Conservation (phyloP, 2,113 vertebrate species). For the Calyptomena viridis region DNA sequence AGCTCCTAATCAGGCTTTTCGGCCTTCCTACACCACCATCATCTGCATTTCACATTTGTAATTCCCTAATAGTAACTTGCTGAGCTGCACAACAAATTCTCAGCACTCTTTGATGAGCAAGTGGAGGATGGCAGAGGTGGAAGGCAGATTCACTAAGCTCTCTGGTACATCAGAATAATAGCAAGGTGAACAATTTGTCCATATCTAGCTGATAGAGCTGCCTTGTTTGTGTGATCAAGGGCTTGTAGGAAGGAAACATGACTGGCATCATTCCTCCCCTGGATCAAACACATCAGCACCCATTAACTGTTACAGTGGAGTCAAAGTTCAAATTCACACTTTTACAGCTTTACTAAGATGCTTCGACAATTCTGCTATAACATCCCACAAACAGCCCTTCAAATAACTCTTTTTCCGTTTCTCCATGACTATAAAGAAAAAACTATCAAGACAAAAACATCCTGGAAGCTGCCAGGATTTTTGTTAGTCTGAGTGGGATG, state of each 20-base stretch:
- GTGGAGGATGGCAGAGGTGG: background rate
- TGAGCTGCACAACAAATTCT: background rate
- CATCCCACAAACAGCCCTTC: background rate
- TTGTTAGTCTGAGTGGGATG: background rate
- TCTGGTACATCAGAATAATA: accelerated
- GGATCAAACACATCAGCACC: background rate
- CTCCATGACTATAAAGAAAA: background rate
- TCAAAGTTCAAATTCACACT: background rate
- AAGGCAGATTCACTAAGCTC: background rate
- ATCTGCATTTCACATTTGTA: background rate
- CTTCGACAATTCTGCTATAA: background rate
- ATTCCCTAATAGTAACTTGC: background rate
- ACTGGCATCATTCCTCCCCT: background rate
- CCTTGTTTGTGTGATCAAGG: background rate
- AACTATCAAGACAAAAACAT: background rate
- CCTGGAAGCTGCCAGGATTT: background rate
- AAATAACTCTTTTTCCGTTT: background rate
- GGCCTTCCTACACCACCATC: background rate
- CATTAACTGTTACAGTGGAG: background rate
- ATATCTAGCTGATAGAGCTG: background rate
- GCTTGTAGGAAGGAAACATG: background rate
- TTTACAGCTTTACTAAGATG: background rate
- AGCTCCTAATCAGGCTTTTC: background rate
- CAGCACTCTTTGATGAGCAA: background rate
- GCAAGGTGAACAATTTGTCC: background rate